Evolutionary conservation across 2,113 vertebrate species (phyloP), one percentile per base, ranked within the genome.

Genomic region (Ondatra zibethicus): DNA sequence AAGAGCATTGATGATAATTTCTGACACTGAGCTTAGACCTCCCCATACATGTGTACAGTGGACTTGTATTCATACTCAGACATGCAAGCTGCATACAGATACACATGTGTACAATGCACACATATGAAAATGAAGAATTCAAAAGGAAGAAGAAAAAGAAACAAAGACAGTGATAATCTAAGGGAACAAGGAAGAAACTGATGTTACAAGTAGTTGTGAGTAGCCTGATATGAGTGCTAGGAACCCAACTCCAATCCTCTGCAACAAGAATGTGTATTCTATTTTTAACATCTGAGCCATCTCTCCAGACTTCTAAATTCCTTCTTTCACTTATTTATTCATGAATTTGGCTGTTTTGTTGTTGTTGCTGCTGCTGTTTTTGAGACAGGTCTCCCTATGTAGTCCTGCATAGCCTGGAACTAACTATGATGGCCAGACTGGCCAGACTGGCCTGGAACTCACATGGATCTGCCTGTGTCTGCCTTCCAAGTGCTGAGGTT

Each of bases 111-210:
- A 85, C 81, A 42, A 31, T 63, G 16, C 63, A 65, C 27, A 85
- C 27, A 45, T 29, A 65, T 85, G 82, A 65, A 85, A 85, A 6
- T 55, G n/a, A 19, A 94, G 58, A 85, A 63, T 75, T 88, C 65
- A 5, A 58, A 47, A 61, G 55, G 50, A 82, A 92, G 63, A 17
- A 92, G 5, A 1, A 66, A 91, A 94, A 61, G 5, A 36, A 52
- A 85, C 81, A 92, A 82, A 85, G 25, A 85, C 2, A 31, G 58
- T 42, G n/a, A 80, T 13, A 55, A 89, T 93, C 89, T 47, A 92
- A 84, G 12, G 81, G n/a, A 88, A 23, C 12, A 82, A 76, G 45
- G 8, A 93, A 89, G 68, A 96, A 97, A 94, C 52, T 55, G 50
- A 50, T 55, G 33, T 23, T 55, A 55, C 31, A 55, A 36, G 33